Percentiles rank a stretch among this genome's conserved stretches.
Evolutionary conservation across 2,888 invertebrate genomes (phyloP).

Genomic region (Gryllus longicercus): DNA sequence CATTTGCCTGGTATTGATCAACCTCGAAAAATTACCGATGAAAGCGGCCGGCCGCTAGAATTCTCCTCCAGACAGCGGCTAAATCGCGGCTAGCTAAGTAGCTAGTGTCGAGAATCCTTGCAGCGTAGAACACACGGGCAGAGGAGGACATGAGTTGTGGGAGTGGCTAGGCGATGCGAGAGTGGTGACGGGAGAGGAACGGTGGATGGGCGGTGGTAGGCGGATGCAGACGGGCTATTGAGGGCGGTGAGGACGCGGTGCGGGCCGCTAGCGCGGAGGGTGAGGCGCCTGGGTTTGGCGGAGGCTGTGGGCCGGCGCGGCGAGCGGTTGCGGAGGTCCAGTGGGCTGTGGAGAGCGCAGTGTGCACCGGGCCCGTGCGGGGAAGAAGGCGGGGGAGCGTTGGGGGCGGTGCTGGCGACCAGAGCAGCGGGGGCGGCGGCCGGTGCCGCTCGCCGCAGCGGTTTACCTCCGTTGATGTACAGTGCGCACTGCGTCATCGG

Average conservation of each 20-base stretch:
- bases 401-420: not conserved
- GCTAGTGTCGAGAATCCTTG: no score
- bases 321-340: not conserved
- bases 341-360: not conserved
- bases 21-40: no score
- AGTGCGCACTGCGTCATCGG: conserved; percentile 5
- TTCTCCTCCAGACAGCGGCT: no score
- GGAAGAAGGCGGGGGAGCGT: not conserved
- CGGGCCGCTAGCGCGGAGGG: no score
- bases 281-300: no score
- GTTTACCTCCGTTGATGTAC: conserved; percentile 17
- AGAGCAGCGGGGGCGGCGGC: not conserved
- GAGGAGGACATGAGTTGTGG: no score
- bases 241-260: no score
- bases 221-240: not conserved
- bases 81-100: no score
- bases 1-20: no score
- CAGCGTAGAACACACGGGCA: no score
- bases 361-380: not conserved
- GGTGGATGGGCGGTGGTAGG: not conserved
- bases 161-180: not conserved
- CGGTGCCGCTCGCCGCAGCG: conserved; percentile 17
- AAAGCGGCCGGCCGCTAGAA: no score
- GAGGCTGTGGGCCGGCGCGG: no score
- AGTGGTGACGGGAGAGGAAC: not conserved